Evolutionary conservation across 2,797 vertebrate genomes (phyloP).

Genomic region (Amphiprion clarkii): DNA sequence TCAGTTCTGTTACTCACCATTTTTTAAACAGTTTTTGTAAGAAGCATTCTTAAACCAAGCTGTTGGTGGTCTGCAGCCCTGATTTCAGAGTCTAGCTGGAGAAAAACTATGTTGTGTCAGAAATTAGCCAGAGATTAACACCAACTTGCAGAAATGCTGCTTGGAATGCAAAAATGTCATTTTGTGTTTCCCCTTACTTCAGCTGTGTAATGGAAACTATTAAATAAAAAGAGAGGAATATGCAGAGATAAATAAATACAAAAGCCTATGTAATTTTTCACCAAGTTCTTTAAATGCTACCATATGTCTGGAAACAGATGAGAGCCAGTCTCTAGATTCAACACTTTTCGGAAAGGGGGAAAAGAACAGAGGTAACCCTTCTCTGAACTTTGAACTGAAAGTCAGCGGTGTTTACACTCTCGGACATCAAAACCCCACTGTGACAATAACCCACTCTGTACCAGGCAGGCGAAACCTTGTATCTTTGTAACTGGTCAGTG

Average conservation of each 20-base stretch:
- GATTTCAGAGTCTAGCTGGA: constrained; percentile 4
- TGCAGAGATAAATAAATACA: constrained; percentile 77
- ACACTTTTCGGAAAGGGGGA: constrained; percentile 43
- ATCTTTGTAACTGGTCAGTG: background rate
- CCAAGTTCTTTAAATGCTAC: constrained; percentile 76
- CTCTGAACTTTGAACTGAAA: constrained; percentile 69
- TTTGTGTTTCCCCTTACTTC: constrained; percentile 33
- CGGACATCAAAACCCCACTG: constrained; percentile 45
- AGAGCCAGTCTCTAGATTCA: constrained; percentile 69
- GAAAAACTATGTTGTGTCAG: constrained; percentile 20
- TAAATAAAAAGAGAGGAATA: constrained; percentile 63
- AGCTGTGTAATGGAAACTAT: constrained; percentile 80
- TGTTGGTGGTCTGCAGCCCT: background rate
- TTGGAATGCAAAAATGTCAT: constrained; percentile 24
- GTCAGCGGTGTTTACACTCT: constrained; percentile 29
- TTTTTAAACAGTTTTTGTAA: constrained; percentile 3
- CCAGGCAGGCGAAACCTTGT: constrained; percentile 8
- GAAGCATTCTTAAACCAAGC: background rate
- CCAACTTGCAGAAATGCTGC: constrained; percentile 13
- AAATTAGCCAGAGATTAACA: constrained; percentile 21
- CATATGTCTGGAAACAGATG: constrained; percentile 82
- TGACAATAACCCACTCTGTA: constrained; percentile 23
- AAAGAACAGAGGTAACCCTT: constrained; percentile 50
- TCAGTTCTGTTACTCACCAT: background rate
- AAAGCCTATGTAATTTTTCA: constrained; percentile 77